Percentiles rank a stretch among this genome's conserved stretches.
These are phyloP conservation scores for Seira musarum DNA, from an alignment of 2,888 invertebrate species.

Conservation along the genomic window DNA sequence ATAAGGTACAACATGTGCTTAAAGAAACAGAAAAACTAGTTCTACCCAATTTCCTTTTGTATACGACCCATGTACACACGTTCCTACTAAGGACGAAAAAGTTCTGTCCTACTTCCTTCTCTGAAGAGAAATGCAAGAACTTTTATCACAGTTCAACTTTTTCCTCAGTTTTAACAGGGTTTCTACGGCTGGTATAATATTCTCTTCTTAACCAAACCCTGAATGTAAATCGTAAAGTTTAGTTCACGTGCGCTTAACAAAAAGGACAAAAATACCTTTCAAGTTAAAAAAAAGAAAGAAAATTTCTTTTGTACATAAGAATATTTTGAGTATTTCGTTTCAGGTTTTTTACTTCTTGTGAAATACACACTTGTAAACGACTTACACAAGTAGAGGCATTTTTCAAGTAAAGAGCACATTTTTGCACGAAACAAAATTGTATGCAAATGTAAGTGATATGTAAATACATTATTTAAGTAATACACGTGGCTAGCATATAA, in stretches of 20 bases:
- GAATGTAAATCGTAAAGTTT: neutral
- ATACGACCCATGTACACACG: neutral
- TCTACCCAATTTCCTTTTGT: neutral
- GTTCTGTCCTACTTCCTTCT: constrained; percentile 49
- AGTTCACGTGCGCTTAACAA: neutral
- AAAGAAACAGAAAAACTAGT: neutral
- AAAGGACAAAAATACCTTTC: neutral
- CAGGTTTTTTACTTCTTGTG: neutral
- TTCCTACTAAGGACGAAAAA: neutral
- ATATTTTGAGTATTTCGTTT: neutral
- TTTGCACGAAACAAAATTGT: no score
- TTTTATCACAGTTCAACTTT: constrained; percentile 41
- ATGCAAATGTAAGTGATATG: no score
- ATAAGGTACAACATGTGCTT: neutral
- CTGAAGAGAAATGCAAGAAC: constrained; percentile 45
- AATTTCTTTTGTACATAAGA: neutral
- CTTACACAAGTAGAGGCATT: neutral
- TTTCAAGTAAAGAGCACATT: neutral
- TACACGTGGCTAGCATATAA: neutral
- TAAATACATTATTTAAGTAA: neutral
- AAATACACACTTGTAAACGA: neutral
- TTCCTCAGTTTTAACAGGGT: neutral
- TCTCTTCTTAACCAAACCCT: neutral
- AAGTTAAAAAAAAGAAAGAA: neutral
- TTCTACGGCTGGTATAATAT: constrained; percentile 2